Evolutionary conservation across 2,113 vertebrate genomes (phyloP), one percentile per base, ranked within the genome.

Genomic region (Myotis brandtii): DNA sequence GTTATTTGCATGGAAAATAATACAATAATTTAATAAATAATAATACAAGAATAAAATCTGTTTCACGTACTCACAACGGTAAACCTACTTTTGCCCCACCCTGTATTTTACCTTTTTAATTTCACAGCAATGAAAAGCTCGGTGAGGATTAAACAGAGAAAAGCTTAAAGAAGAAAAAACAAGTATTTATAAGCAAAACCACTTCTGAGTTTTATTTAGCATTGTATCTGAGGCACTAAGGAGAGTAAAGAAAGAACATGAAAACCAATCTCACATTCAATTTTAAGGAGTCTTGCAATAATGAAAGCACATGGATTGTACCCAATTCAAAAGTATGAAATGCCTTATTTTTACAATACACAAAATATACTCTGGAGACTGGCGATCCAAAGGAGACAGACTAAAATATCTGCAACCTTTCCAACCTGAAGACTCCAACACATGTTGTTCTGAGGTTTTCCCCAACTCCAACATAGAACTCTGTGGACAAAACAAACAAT

Each of bases 121-220:
- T 94, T 67, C 48, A 69, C 10, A 94, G 46, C 34, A 69, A 56
- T 37, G 54, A 92, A 96, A 95, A 86, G 9, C 30, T 67, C 59
- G 62, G 46, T 32, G 85, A 90, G 56, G 79, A 32, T 46, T 43
- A 93, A 95, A 94, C 1, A 73, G 23, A 93, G 76, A 85, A 91
- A 93, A 91, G 14, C 13, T 66, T 46, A 92, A 96, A 96, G 48
- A 66, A 81, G 30, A 88, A 70, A 86, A 77, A 73, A 79, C 67
- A 92, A 88, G 37, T 59, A 87, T 82, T 96, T 89, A 82, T 93
- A 93, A 95, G 64, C 50, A 94, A 81, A 95, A 82, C 85, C 48
- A 95, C 62, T 97, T 95, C n/a, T 11, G 46, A 82, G 48, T 80
- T 97, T 97, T 96, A 97, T 92, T 97, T 91, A 90, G 80, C 95